Base-by-base conservation (phyloP, 2,113 vertebrate species). In the Spermophilus dauricus region DNA sequence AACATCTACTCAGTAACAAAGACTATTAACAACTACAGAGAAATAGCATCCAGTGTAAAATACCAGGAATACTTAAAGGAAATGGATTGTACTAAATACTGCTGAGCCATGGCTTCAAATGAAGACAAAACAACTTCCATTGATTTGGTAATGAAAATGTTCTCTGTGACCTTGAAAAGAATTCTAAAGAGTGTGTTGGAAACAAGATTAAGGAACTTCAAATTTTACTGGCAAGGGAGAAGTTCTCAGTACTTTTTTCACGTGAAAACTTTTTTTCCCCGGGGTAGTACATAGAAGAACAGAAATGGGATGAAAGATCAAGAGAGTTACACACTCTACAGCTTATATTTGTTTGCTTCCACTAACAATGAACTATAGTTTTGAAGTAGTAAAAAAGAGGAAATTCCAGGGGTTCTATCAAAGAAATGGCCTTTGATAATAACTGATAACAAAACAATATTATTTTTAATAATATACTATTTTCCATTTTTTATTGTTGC, bases 101-200 rank as follows among this genome's bases (percentile, higher is more conserved):
- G 34, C 22, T 82, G 67, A 81, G 22, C 24, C 77, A 9, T 92
- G 51, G 34, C 34, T 92, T 39, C 78, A 53, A 93, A 93, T 93
- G 56, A 96, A 97, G 89, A 84, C 56, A 81, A 87, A 91, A 17
- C 53, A 91, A 70, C n/a, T 77, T 61, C 8, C 28, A 45, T 76
- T 72, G 48, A 90, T 91, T 96, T 75, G 39, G 51, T n/a, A 69
- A 70, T 75, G 45, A 81, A 81, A 85, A 93, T 76, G 28, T 2
- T 96, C 73, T 76, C 8, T 26, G 70, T 70, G 65, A 93, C 48
- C 42, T 96, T 96, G 72, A 70, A 32, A 87, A 73, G 53, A 61
- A 94, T 58, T 94, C 67, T 83, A 37, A 86, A 86, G 48, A 13
- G 2, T 75, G 84, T 39, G 16, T 4, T 78, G 34, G 13, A 61